phyloP scores from a whole-genome alignment of 2,797 vertebrate genomes.

The Otolemur crassicaudatus region DNA sequence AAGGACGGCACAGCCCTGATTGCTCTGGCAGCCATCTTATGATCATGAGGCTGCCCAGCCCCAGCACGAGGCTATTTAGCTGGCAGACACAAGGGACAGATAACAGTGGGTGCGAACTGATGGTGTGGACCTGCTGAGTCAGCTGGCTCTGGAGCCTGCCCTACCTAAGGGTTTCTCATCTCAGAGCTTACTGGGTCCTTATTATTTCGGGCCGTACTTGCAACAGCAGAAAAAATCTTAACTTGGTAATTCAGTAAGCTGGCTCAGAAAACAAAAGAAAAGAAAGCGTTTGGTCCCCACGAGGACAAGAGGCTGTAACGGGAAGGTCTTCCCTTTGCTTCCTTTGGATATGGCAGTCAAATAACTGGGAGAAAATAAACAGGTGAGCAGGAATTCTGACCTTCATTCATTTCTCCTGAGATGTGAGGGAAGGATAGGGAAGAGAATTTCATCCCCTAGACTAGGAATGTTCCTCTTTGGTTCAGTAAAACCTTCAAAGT shows the following conservation, averaged over 20 bases:
- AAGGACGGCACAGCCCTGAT: background rate
- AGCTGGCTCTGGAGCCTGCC: background rate
- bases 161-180: background rate
- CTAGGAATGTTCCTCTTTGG: background rate
- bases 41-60: background rate
- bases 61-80: background rate
- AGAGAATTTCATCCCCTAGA: background rate
- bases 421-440: background rate
- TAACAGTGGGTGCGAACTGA: background rate
- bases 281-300: background rate
- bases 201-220: background rate
- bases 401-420: background rate
- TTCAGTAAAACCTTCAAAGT: background rate
- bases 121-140: background rate
- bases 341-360: background rate
- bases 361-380: background rate
- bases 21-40: background rate
- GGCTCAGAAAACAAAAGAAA: background rate
- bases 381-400: background rate
- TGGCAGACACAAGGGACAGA: background rate
- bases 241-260: background rate
- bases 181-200: background rate
- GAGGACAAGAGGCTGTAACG: background rate
- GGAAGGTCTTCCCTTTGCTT: constrained; percentile 1
- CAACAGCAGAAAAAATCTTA: background rate